phyloP scores from a whole-genome alignment of 2,113 vertebrate genomes.

The Microtus richardsoni region DNA sequence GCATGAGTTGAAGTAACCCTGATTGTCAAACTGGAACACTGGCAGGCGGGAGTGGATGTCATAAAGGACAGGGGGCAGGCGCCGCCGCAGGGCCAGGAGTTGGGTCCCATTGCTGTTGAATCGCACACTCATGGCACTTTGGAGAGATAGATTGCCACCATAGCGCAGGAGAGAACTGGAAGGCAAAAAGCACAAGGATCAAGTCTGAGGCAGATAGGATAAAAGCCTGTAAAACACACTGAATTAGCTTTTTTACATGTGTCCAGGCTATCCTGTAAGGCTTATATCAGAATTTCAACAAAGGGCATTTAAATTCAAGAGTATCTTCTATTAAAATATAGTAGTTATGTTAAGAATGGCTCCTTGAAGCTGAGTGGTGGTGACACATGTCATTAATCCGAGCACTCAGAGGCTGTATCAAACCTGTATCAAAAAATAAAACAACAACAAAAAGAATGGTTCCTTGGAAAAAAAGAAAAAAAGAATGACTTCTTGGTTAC shows the following conservation, averaged over 20 bases:
- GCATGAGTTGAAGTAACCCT: slow-evolving; percentile 99
- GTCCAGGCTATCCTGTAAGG: neutral
- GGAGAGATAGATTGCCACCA: slow-evolving; percentile 96
- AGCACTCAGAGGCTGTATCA: neutral
- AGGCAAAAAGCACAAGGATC: slow-evolving; percentile 50
- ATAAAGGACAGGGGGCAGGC: slow-evolving; percentile 96
- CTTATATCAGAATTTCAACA: neutral
- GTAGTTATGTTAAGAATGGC: neutral
- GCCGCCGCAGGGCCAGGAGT: slow-evolving; percentile 95
- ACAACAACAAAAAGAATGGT: neutral
- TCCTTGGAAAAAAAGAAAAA: neutral
- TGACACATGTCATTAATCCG: neutral
- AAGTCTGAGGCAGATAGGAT: neutral
- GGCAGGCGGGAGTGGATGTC: slow-evolving; percentile 98
- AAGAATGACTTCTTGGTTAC: neutral
- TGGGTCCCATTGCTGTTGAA: slow-evolving; percentile 98
- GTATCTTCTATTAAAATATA: neutral
- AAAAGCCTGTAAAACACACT: neutral
- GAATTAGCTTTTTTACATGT: slow-evolving; percentile 1
- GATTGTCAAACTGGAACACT: slow-evolving; percentile 99
- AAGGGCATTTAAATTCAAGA: neutral
- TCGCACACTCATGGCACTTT: slow-evolving; percentile 98
- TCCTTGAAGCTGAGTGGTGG: neutral
- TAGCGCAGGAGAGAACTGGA: slow-evolving; percentile 95
- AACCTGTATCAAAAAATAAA: neutral